Evolutionary conservation across 2,888 invertebrate genomes (phyloP), one percentile per base, ranked within the genome.

Genomic region (Scotopteryx bipunctaria): DNA sequence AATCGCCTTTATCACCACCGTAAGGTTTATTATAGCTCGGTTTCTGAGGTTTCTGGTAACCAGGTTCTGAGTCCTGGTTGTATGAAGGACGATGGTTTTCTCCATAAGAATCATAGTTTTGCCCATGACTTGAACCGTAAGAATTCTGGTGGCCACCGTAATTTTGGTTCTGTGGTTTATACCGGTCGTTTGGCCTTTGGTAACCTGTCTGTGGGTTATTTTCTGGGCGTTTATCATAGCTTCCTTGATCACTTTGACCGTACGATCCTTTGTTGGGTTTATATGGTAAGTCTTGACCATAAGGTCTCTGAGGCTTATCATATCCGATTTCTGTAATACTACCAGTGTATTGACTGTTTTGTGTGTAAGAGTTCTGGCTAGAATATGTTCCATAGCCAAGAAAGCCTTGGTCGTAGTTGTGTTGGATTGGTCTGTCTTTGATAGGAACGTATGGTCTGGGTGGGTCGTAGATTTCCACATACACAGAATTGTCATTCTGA

Each of bases 391-490:
- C 80, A 36, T 76, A 78, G 0, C 75, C 77, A 32, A 74, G 71
- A 31, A 73, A 73, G 0, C 73, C 72, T 53, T 66, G 66, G 0
- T 73, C 75, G 53, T 77, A 69, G 33, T 64, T 38, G n/a, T 57
- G 55, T 13, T 57, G 43, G 1, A 44, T 42, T 14, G 63, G 63
- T 25, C 63, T 53, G 23, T 63, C 58, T 47, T 69, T 43, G 74
- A 84, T 54, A 16, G 80, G 80, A 17, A 67, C 72, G 23, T 81
- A 83, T 3, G 82, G 82, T 46, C 81, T 74, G 0, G 86, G 86
- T 2, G 88, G 89, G 47, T 89, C 89, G 29, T 76, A 63, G 14
- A 89, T 89, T 72, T 86, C 81, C 0, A 88, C 71, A 33, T 86
- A 73, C 25, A 88, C 75, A 0, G 81, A 77, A 59, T 88, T 83